Percentiles rank a stretch among this genome's conserved stretches.
Conservation (phyloP, 2,888 invertebrate species). For the Hyposoter didymator region DNA sequence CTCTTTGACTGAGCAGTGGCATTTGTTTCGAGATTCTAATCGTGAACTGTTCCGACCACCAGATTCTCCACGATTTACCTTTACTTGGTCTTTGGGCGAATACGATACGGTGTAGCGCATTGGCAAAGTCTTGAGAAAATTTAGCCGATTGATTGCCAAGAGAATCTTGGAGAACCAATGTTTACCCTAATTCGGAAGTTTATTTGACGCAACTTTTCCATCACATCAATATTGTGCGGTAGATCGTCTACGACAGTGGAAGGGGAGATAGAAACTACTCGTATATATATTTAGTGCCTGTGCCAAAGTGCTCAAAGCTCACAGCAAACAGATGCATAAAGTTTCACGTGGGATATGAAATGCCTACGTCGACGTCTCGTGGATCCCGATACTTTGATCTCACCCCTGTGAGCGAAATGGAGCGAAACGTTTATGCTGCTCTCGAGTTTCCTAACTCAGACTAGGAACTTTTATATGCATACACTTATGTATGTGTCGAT, state of each 20-base stretch:
- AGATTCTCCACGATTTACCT: too few relatives aligned
- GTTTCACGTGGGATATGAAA: slow-evolving; percentile 47
- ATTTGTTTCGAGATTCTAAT: too few relatives aligned
- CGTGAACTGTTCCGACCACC: too few relatives aligned
- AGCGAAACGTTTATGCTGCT: slow-evolving; percentile 64
- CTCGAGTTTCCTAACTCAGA: slow-evolving; percentile 60
- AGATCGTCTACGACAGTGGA: slow-evolving; percentile 19
- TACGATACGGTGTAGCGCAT: too few relatives aligned
- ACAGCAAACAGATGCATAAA: slow-evolving; percentile 62
- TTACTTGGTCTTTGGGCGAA: too few relatives aligned
- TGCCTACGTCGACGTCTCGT: slow-evolving; percentile 44
- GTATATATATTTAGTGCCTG: slow-evolving; percentile 24
- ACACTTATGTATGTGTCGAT: neutral
- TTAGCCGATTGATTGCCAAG: neutral
- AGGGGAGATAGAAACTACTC: slow-evolving; percentile 16
- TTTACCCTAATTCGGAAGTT: slow-evolving; percentile 13
- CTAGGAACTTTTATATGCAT: slow-evolving; percentile 53
- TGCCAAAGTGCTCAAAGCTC: slow-evolving; percentile 51
- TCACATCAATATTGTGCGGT: slow-evolving; percentile 37
- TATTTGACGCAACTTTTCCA: slow-evolving; percentile 47
- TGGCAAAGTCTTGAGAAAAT: neutral
- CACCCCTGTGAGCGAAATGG: slow-evolving; percentile 61
- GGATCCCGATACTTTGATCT: slow-evolving; percentile 65
- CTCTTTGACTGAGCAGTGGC: too few relatives aligned
- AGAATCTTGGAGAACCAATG: neutral